Conservation (phyloP, 2,113 vertebrate species). For the Grammomys dolichurus region DNA sequence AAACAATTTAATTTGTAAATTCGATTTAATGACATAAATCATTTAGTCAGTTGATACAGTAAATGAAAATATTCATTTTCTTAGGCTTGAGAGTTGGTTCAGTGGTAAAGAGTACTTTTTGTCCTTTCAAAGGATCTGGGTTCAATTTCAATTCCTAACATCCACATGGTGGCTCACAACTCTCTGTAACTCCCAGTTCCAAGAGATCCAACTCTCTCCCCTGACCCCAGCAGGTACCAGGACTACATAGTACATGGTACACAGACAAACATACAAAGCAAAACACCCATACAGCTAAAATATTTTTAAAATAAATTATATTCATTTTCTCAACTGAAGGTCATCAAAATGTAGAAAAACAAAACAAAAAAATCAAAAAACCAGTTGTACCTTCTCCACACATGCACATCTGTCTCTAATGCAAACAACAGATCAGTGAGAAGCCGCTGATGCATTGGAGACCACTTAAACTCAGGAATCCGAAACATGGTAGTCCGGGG, state of each 20-base stretch:
- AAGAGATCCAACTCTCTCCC: not conserved
- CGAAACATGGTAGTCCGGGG: constrained; percentile 99
- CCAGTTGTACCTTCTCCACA: constrained; percentile 95
- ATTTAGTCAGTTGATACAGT: not conserved
- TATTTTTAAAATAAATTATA: not conserved
- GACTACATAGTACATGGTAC: no score
- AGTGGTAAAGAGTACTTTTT: not conserved
- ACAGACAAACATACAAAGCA: not conserved
- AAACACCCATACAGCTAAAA: not conserved
- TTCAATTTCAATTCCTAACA: not conserved
- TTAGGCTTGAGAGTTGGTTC: not conserved
- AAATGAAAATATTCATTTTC: not conserved
- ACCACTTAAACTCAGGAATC: constrained; percentile 99
- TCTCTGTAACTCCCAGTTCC: not conserved
- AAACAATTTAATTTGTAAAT: not conserved
- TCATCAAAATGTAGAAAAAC: not conserved
- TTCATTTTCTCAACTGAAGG: not conserved
- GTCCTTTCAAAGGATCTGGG: not conserved
- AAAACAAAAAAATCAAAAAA: not conserved
- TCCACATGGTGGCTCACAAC: not conserved
- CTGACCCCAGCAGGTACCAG: not conserved
- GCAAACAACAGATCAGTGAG: constrained; percentile 98
- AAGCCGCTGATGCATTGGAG: constrained; percentile 98
- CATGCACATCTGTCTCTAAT: constrained; percentile 98
- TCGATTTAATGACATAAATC: not conserved